Evolutionary conservation across 2,113 vertebrate genomes (phyloP).

Genomic region (Anguilla rostrata): DNA sequence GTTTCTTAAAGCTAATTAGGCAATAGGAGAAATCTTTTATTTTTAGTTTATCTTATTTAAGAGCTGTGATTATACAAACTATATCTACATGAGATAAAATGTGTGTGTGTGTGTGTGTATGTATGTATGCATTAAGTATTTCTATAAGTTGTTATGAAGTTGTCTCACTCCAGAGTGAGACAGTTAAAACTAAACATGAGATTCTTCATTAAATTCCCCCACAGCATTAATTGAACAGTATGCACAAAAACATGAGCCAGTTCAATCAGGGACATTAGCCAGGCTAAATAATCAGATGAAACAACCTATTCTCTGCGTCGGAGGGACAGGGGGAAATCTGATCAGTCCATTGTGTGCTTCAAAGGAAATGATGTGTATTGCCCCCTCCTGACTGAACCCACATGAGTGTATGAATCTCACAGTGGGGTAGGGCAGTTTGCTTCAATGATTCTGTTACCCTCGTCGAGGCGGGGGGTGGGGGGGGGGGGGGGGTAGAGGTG

Average conservation of each 20-base stretch:
- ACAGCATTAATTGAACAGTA: background rate
- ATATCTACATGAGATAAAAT: background rate
- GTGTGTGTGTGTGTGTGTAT: too few species aligned
- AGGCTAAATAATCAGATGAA: background rate
- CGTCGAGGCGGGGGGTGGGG: too few species aligned
- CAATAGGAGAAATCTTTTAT: background rate
- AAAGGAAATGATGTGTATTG: background rate
- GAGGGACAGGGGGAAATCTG: background rate
- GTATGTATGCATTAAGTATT: too few species aligned
- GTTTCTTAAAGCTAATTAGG: background rate
- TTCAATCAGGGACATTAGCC: background rate
- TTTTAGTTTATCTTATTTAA: background rate
- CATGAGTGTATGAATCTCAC: background rate
- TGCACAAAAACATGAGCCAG: background rate
- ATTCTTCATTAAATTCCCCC: background rate
- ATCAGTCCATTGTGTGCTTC: conserved; percentile 14
- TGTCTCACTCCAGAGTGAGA: background rate
- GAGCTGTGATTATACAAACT: background rate
- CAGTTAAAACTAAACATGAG: background rate
- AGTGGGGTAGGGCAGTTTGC: background rate
- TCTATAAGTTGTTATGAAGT: too few species aligned
- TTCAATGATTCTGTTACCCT: background rate
- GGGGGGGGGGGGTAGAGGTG: conserved; percentile 1
- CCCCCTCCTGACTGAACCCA: background rate
- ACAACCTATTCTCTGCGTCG: background rate